These are phyloP conservation scores for Aphidius gifuensis DNA, from an alignment of 1,140 invertebrate species.

Conservation along the genomic window DNA sequence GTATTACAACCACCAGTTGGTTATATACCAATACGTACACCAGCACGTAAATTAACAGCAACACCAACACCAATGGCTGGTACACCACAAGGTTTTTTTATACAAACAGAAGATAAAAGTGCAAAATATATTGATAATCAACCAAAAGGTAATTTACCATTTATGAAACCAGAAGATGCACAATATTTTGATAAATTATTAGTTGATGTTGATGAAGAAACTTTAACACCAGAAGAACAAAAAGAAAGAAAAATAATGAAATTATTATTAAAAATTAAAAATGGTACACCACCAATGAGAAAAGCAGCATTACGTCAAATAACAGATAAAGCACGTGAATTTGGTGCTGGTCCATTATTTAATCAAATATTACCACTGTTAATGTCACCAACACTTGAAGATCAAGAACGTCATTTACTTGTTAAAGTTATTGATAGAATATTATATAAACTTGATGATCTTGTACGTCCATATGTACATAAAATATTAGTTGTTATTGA, in stretches of 20 bases:
- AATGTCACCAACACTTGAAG: slow-evolving; percentile 99
- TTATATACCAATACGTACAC: slow-evolving; percentile 96
- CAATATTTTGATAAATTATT: slow-evolving; percentile 99
- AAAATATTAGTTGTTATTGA: slow-evolving; percentile 99
- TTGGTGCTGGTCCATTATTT: slow-evolving; percentile 96
- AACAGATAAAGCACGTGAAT: slow-evolving; percentile 97
- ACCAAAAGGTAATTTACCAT: slow-evolving; percentile 94
- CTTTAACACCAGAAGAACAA: slow-evolving; percentile 91
- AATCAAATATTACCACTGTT: slow-evolving; percentile 98
- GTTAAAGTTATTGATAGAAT: slow-evolving; percentile 99
- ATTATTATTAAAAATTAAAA: slow-evolving; percentile 96
- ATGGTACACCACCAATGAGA: slow-evolving; percentile 98
- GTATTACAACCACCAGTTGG: slow-evolving; percentile 91
- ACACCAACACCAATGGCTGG: slow-evolving; percentile 95
- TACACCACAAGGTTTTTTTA: slow-evolving; percentile 93
- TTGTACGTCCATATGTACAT: slow-evolving; percentile 98
- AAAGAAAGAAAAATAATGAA: slow-evolving; percentile 99
- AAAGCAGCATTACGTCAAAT: slow-evolving; percentile 97
- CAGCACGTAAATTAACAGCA: slow-evolving; percentile 92
- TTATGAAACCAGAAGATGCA: slow-evolving; percentile 99
- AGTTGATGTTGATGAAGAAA: slow-evolving; percentile 96
- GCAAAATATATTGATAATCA: slow-evolving; percentile 94
- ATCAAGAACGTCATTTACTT: slow-evolving; percentile 98
- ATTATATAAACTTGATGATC: slow-evolving; percentile 97
- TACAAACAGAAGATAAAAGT: slow-evolving; percentile 82